These are phyloP conservation scores for Pomatostomus ruficeps DNA, from an alignment of 2,113 vertebrate genomes.

Conservation along the genomic window DNA sequence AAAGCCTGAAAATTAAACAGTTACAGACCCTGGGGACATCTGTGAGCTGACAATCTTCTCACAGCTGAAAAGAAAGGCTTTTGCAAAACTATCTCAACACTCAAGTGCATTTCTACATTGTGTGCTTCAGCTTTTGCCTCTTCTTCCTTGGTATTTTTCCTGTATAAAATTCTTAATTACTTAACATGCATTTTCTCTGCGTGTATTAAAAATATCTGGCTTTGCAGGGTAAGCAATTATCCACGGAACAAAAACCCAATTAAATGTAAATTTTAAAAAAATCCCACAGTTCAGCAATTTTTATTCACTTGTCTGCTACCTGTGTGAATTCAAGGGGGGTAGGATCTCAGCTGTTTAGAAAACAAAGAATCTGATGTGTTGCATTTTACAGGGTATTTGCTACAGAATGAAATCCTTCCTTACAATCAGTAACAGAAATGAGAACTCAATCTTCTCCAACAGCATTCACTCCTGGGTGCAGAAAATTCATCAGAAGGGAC, in stretches of 20 bases:
- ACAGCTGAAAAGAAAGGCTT: constrained; percentile 60
- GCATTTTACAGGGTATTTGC: not conserved
- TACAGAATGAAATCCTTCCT: not conserved
- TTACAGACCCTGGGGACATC: constrained; percentile 43
- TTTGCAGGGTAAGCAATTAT: constrained; percentile 5
- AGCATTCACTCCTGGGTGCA: not conserved
- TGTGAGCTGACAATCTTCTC: constrained; percentile 39
- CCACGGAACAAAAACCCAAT: not conserved
- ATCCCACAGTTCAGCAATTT: not conserved
- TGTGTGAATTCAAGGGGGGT: not conserved
- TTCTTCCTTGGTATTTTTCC: not conserved
- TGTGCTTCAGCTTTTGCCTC: not conserved
- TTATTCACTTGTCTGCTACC: not conserved
- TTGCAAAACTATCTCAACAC: not conserved
- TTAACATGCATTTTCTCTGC: not conserved
- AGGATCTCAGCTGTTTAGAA: not conserved
- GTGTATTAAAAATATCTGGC: not conserved
- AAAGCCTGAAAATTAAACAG: constrained; percentile 73
- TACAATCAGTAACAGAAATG: not conserved
- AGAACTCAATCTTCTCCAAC: not conserved
- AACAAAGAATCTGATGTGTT: not conserved
- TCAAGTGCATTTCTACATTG: not conserved
- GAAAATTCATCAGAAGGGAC: not conserved
- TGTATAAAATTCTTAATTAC: not conserved
- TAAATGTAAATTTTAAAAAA: not conserved